Base-by-base conservation (phyloP, 2,888 invertebrate species). In the Falcaria lacertinaria region DNA sequence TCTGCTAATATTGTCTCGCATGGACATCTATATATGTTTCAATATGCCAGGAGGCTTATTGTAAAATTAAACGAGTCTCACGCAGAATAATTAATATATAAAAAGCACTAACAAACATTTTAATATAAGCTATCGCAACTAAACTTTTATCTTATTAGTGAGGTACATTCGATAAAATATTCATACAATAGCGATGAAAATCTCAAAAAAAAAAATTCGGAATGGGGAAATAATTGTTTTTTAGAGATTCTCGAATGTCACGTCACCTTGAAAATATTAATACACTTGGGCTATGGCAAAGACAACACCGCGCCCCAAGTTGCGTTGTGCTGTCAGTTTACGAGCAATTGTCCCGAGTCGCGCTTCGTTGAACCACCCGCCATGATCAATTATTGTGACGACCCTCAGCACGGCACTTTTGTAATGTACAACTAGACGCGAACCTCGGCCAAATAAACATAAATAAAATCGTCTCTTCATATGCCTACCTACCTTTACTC, bases 241-340 rank as follows among this genome's bases (percentile, higher is more conserved):
- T 19, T 3, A 6, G 19, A 4, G 19, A 4, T 4, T 1, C 19
- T 19, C 0, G 19, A 19, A 19, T 3, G 6, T 6, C 3, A 28
- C 11, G 28, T 28, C 6, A 28, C 28, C 11, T 28, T 28, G 28
- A 11, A 3, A 11, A 28, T 11, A 28, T 28, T 1, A 25, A 28
- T 28, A 28, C 50, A 52, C 48, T 52, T 57, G 55, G 54, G 58
- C 50, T 48, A 47, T 48, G 54, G 36, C 50, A 47, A 48, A 45
- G 37, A 19, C 19, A 22, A 22, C 37, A 14, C 22, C 50, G 42
- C 44, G 52, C 49, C 51, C 52, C 48, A 52, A 53, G 46, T 56
- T 55, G 53, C 57, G 57, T 57, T 57, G 59, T 60, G 69, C 65
- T 73, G 71, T 73, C 73, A 72, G 64, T 74, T 74, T 74, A 75